Percentiles rank a stretch among this genome's conserved stretches.
phyloP scores from a whole-genome alignment of 1,140 invertebrate species.

The Drosophila obscura region DNA sequence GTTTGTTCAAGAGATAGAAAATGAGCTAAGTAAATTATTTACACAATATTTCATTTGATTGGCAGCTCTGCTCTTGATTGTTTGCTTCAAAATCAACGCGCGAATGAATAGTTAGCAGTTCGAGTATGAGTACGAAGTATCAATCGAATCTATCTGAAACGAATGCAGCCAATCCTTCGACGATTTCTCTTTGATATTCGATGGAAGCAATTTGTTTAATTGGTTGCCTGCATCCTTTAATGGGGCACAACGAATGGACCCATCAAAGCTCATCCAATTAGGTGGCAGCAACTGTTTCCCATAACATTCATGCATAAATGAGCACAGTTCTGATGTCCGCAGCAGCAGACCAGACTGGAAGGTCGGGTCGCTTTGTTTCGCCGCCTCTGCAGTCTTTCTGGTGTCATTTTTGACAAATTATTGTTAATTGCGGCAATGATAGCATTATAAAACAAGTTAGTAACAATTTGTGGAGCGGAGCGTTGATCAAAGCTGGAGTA shows the following conservation, averaged over 20 bases:
- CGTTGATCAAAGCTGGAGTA: neutral
- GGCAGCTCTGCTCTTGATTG: conserved; percentile 27
- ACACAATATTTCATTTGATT: conserved; percentile 49
- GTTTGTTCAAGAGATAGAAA: conserved; percentile 17
- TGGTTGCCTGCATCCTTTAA: neutral
- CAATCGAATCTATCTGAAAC: conserved; percentile 14
- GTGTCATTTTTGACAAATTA: conserved; percentile 54
- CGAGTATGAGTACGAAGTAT: neutral
- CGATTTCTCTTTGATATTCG: neutral
- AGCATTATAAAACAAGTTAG: conserved; percentile 47
- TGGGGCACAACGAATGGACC: neutral
- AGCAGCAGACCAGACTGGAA: neutral
- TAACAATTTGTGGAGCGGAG: neutral
- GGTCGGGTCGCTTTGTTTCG: too few relatives aligned
- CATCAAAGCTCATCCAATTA: conserved; percentile 5
- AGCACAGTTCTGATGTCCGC: neutral
- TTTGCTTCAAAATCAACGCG: conserved; percentile 37
- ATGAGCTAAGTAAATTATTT: conserved; percentile 51
- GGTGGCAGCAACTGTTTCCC: neutral
- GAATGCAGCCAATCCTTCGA: conserved; percentile 3
- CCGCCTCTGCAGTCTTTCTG: neutral
- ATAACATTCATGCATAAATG: conserved; percentile 3
- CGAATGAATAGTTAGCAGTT: conserved; percentile 35
- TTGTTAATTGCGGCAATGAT: conserved; percentile 50
- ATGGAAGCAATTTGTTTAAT: conserved; percentile 17